These are phyloP conservation scores for Caenorhabditis remanei DNA, from an alignment of 1,140 invertebrate genomes.

Conservation along the genomic window DNA sequence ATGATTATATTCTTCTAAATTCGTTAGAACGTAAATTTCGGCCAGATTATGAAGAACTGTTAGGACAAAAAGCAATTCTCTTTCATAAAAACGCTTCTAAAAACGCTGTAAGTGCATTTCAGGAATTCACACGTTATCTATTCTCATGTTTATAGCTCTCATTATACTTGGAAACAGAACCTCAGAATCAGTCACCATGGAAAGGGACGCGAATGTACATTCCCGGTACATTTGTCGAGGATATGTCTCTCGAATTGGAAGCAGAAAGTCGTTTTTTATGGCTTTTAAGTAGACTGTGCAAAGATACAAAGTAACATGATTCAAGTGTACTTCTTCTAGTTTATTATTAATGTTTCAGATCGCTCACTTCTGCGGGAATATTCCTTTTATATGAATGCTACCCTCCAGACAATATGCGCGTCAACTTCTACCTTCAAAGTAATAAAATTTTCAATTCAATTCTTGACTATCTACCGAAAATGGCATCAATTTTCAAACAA, in stretches of 20 bases:
- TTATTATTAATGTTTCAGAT: background rate
- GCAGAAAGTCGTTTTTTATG: background rate
- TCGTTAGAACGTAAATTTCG: no score
- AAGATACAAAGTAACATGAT: background rate
- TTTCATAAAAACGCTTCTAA: no score
- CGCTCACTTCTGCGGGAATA: background rate
- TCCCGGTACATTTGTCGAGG: background rate
- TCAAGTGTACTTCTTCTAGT: background rate
- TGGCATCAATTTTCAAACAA: background rate
- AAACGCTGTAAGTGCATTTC: no score
- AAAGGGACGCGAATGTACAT: conserved; percentile 3
- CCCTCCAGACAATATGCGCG: background rate
- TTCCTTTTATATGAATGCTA: background rate
- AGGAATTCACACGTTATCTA: no score
- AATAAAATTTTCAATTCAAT: background rate
- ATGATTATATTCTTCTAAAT: no score
- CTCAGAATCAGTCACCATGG: background rate
- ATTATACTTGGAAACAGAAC: background rate
- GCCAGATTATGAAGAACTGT: no score
- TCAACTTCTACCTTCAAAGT: background rate
- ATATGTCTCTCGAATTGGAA: background rate
- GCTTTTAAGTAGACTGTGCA: background rate
- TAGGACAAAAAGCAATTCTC: no score
- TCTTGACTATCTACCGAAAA: background rate
- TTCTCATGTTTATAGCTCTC: background rate